phyloP scores from a whole-genome alignment of 2,113 vertebrate species.

The Ptychochromis oligacanthus region DNA sequence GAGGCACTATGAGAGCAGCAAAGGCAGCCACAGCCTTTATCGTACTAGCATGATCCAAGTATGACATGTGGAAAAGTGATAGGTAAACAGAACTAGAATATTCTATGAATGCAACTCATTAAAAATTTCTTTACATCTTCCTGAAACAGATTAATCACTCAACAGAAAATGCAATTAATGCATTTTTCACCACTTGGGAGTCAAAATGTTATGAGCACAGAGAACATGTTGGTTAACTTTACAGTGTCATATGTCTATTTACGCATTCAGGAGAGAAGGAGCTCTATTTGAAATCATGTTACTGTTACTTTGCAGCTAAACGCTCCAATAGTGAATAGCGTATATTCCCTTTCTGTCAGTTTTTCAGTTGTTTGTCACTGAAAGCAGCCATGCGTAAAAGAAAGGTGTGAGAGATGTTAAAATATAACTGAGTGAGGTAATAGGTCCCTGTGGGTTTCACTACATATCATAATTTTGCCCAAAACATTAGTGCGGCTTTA shows the following conservation, averaged over 20 bases:
- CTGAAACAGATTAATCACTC: not conserved
- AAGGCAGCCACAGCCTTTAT: slow-evolving; percentile 16
- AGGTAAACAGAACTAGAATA: not conserved
- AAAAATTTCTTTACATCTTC: not conserved
- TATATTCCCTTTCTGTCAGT: not conserved
- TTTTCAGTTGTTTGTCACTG: not conserved
- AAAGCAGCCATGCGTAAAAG: not conserved
- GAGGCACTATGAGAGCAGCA: slow-evolving; percentile 14
- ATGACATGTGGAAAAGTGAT: not conserved
- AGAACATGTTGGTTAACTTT: no score
- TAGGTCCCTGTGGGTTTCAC: not conserved
- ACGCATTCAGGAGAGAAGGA: not conserved
- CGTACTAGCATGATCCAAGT: not conserved
- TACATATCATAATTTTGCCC: not conserved
- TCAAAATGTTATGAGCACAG: no score
- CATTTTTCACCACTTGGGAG: not conserved
- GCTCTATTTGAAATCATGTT: not conserved
- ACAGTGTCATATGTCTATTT: not conserved
- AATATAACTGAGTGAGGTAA: not conserved
- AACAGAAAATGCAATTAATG: not conserved
- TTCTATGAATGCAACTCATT: not conserved
- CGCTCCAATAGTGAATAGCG: not conserved
- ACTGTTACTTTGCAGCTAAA: not conserved
- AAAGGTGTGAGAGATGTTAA: not conserved
- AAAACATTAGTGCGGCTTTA: not conserved